Evolutionary conservation across 1,140 invertebrate genomes (phyloP).

Genomic region (Paralvinella palmiformis): DNA sequence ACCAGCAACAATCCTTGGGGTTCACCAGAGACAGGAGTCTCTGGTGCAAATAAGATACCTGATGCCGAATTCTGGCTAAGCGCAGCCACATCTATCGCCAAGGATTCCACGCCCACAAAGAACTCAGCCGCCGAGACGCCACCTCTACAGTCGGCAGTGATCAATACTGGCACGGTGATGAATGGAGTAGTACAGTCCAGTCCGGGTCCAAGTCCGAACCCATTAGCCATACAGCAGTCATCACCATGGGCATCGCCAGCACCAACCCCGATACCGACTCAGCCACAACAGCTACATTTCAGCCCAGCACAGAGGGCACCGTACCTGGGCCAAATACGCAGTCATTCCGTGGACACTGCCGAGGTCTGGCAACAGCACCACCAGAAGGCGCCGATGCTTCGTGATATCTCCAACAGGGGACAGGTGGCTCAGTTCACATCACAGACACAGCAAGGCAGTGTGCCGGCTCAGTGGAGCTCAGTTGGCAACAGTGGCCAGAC

Average conservation of each 20-base stretch:
- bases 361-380: slow-evolving; percentile 21
- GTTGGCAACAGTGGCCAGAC: slow-evolving; percentile 20
- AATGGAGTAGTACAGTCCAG: not conserved
- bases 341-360: slow-evolving; percentile 57
- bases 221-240: not conserved
- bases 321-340: slow-evolving; percentile 55
- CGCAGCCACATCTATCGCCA: not conserved
- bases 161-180: slow-evolving; percentile 27
- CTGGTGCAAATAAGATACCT: not conserved
- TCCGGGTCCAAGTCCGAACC: slow-evolving; percentile 18
- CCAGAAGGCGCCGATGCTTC: slow-evolving; percentile 25
- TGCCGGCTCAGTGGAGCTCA: not conserved
- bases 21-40: no score
- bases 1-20: no score
- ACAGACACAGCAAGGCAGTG: slow-evolving; percentile 8
- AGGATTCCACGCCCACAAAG: not conserved
- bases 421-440: slow-evolving; percentile 4
- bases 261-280: slow-evolving; percentile 21
- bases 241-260: slow-evolving; percentile 24
- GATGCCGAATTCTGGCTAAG: not conserved
- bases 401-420: slow-evolving; percentile 25
- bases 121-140: slow-evolving; percentile 15
- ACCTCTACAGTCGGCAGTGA: slow-evolving; percentile 35
- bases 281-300: slow-evolving; percentile 26
- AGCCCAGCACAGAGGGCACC: slow-evolving; percentile 40